Percentiles rank a stretch among this genome's conserved stretches.
Evolutionary conservation across 2,888 invertebrate species (phyloP).

Genomic region (Euphydryas editha): DNA sequence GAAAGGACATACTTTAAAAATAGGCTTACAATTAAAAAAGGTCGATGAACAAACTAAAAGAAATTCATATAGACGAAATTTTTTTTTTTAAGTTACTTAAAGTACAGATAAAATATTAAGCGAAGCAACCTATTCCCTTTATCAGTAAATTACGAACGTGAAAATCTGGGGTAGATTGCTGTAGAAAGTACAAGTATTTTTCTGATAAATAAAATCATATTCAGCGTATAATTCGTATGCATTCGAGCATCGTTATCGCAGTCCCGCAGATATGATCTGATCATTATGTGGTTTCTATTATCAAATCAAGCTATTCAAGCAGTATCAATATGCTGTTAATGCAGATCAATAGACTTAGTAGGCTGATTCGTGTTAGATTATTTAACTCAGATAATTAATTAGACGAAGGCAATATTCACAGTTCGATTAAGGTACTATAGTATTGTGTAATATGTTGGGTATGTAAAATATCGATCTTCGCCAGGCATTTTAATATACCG

Average conservation of each 20-base stretch:
- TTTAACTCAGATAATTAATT: constrained; percentile 11
- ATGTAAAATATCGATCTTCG: background rate
- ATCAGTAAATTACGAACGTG: too few species aligned
- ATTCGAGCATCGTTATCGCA: background rate
- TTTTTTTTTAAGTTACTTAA: too few species aligned
- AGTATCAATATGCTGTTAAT: constrained; percentile 7
- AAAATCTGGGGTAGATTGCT: too few species aligned
- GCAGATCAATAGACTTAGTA: constrained; percentile 6
- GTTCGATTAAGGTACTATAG: background rate
- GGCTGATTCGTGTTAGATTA: constrained; percentile 4
- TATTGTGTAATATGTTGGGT: background rate
- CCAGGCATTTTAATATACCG: too few species aligned
- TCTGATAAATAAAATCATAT: background rate
- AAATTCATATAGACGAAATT: too few species aligned
- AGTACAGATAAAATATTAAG: too few species aligned
- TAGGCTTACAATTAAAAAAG: too few species aligned
- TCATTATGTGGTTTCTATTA: constrained; percentile 17
- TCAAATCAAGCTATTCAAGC: constrained; percentile 24
- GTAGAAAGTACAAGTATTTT: background rate
- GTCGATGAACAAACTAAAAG: too few species aligned
- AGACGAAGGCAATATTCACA: background rate
- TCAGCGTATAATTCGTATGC: background rate
- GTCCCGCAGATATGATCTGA: constrained; percentile 16
- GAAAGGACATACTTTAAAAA: too few species aligned
- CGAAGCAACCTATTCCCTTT: too few species aligned